A percentile compares a stretch with the other conserved stretches of the same genome.
Evolutionary conservation across 2,113 vertebrate species (phyloP).

Genomic region (Pteropus alecto): DNA sequence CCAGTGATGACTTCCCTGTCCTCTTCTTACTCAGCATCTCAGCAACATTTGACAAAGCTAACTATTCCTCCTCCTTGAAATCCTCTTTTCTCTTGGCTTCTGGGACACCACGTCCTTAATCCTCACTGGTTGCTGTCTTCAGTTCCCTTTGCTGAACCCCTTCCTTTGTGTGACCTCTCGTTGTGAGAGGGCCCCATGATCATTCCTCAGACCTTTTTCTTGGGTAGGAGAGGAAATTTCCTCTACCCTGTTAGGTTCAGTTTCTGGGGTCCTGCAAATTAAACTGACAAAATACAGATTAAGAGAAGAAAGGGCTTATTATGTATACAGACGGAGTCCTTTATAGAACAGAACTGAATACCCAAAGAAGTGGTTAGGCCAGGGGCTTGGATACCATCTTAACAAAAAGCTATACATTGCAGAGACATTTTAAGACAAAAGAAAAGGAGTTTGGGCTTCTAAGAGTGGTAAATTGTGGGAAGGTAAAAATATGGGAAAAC

Average conservation of each 20-base stretch:
- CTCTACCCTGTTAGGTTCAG: not conserved
- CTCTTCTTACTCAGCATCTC: not conserved
- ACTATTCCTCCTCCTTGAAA: not conserved
- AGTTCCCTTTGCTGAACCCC: not conserved
- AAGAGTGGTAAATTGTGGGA: not conserved
- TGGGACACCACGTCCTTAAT: not conserved
- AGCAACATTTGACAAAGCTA: not conserved
- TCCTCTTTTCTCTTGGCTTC: not conserved
- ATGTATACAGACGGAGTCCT: not conserved
- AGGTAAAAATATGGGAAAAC: not conserved
- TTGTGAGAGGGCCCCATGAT: not conserved
- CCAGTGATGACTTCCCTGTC: not conserved
- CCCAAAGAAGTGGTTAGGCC: not conserved
- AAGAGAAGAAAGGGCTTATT: not conserved
- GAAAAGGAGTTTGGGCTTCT: not conserved
- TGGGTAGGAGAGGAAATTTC: not conserved
- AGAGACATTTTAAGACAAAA: not conserved
- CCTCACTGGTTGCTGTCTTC: not conserved
- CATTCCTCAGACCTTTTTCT: not conserved
- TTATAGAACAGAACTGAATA: not conserved
- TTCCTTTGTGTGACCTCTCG: too few species aligned
- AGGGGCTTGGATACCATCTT: not conserved
- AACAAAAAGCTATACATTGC: not conserved
- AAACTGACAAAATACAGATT: not conserved
- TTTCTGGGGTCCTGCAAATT: not conserved